phyloP scores from a whole-genome alignment of 2,888 invertebrate genomes.

The Sarcophaga subvicina region DNA sequence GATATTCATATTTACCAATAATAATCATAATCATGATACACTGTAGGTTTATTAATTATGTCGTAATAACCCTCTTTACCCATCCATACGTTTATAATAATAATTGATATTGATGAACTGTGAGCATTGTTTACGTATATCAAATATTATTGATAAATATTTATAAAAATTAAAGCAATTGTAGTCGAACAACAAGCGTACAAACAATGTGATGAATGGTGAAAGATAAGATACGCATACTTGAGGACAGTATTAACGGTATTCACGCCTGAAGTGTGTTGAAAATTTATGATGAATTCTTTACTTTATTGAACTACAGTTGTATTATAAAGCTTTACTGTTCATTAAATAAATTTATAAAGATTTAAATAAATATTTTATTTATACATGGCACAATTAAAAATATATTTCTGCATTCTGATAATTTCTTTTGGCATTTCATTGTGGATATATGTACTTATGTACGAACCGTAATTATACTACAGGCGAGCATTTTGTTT shows the following conservation, averaged over 20 bases:
- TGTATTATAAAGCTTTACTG: background rate
- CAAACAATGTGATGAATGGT: background rate
- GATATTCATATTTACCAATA: too few species aligned
- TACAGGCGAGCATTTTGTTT: too few species aligned
- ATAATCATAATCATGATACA: too few species aligned
- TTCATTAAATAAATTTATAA: background rate
- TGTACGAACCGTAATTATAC: too few species aligned
- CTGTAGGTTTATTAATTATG: background rate
- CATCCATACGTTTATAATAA: too few species aligned
- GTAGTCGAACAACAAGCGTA: background rate
- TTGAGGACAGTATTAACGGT: conserved; percentile 40
- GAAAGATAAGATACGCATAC: conserved; percentile 46
- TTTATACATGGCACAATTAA: too few species aligned
- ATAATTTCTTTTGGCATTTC: too few species aligned
- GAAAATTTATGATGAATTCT: conserved; percentile 2
- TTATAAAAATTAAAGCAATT: background rate
- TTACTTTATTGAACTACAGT: background rate
- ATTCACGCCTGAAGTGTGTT: conserved; percentile 25
- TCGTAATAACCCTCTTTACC: background rate
- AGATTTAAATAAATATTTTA: too few species aligned
- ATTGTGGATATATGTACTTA: too few species aligned
- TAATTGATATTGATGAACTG: background rate
- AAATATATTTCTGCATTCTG: too few species aligned
- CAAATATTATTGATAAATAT: background rate
- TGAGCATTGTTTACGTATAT: background rate